A percentile compares a stretch with the other conserved stretches of the same genome.
Conservation (phyloP, 2,797 vertebrate species). For the Melanotaenia maccullochi region DNA sequence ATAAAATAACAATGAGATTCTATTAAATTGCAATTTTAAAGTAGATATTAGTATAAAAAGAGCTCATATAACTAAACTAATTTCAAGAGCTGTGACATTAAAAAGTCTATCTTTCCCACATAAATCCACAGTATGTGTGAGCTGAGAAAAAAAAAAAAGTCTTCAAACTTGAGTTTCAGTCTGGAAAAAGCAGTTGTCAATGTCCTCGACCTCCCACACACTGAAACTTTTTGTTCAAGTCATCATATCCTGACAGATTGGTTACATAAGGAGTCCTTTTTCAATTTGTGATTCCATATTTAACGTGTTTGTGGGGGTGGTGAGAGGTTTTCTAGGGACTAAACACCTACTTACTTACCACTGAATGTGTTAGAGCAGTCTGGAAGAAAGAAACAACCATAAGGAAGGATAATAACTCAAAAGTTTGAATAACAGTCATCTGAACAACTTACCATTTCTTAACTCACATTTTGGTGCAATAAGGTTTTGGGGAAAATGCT, state of each 20-base stretch:
- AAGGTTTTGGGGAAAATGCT: background rate
- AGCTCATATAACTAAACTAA: background rate
- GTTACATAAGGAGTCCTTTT: slow-evolving; percentile 75
- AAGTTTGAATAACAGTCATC: slow-evolving; percentile 33
- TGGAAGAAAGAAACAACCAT: slow-evolving; percentile 40
- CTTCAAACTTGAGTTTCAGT: slow-evolving; percentile 51
- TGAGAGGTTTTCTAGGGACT: slow-evolving; percentile 70
- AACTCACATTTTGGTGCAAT: slow-evolving; percentile 1
- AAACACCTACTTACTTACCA: slow-evolving; percentile 76
- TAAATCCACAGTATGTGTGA: slow-evolving; percentile 33
- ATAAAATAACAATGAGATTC: background rate
- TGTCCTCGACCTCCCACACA: slow-evolving; percentile 69
- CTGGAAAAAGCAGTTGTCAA: slow-evolving; percentile 54
- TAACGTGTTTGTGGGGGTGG: slow-evolving; percentile 78
- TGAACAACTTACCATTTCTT: slow-evolving; percentile 4
- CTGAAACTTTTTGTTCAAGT: slow-evolving; percentile 69
- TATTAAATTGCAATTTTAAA: background rate
- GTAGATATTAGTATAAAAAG: background rate
- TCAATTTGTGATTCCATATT: slow-evolving; percentile 77
- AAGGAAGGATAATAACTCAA: slow-evolving; percentile 49
- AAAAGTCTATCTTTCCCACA: background rate
- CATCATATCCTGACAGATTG: slow-evolving; percentile 63
- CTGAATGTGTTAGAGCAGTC: slow-evolving; percentile 60
- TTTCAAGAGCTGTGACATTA: background rate
- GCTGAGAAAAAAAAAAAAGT: slow-evolving; percentile 6